Evolutionary conservation across 1,140 invertebrate species (phyloP), one percentile per base, ranked within the genome.

Genomic region (Hormaphis cornu): DNA sequence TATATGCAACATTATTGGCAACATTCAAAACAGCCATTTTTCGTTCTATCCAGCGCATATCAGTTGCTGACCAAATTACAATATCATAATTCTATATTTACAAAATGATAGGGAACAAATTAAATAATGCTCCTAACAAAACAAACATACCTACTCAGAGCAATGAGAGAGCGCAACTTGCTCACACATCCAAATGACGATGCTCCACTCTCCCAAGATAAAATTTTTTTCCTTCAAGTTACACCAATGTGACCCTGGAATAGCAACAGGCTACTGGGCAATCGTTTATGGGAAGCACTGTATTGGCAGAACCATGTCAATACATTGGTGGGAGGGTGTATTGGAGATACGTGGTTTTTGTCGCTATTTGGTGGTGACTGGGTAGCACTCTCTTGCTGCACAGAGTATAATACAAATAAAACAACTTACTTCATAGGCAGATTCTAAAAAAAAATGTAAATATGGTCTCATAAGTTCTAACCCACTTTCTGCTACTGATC

Each of bases 11-110:
- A 80, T 97, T 87, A 28, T 79, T 84, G 0, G 86, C 81, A 0
- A 97, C 93, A 1, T 93, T 93, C 0, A 98, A 80, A 24, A 97
- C 78, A 66, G 89, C 89, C 94, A 98, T 97, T 80, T 98, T 98
- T 74, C 95, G 91, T 75, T 96, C 90, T 54, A 98, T 97, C 93
- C 94, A 98, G 74, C 93, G 95, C 94, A 97, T 97, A 72, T 89
- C 90, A 1, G 95, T 98, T 1, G 95, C 95, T 40, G 95, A 97
- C 94, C 90, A 91, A 72, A 91, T 92, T 0, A 90, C 89, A 73
- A 92, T 91, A 75, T 92, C 90, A 74, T 93, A 93, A 77, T 90
- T 78, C 78, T 80, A 58, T 71, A 72, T 72, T 30, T 63, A 71
- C 50, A 42, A 54, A 54, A 56, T 59, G 33, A 37, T 16, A 54